These are phyloP conservation scores for Gonatopus flavifemur DNA, from an alignment of 1,140 invertebrate species.

Conservation along the genomic window DNA sequence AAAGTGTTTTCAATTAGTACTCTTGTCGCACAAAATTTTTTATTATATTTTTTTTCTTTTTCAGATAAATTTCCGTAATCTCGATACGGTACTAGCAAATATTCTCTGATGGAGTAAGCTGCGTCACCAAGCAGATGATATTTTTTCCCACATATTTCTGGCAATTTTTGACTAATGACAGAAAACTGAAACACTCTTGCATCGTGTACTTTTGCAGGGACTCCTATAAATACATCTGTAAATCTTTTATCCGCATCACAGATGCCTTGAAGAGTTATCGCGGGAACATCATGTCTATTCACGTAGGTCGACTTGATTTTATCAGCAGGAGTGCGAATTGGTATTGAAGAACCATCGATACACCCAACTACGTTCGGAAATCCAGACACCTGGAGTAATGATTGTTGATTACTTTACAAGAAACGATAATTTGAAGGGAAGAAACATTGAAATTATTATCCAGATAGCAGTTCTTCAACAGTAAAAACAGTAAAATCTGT, in stretches of 20 bases:
- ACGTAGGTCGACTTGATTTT: slow-evolving; percentile 31
- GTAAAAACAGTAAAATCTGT: background rate
- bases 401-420: background rate
- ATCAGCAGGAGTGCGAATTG: slow-evolving; percentile 23
- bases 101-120: background rate
- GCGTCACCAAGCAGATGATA: background rate
- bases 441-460: background rate
- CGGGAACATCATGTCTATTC: slow-evolving; percentile 34
- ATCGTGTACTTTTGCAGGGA: background rate
- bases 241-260: slow-evolving; percentile 22
- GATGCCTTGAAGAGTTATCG: slow-evolving; percentile 39
- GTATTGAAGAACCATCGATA: slow-evolving; percentile 24
- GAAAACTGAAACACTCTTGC: background rate
- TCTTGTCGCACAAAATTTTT: slow-evolving; percentile 24
- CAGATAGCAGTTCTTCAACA: background rate
- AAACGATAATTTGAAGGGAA: background rate
- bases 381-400: slow-evolving; percentile 9
- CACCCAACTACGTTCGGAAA: slow-evolving; percentile 21
- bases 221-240: background rate
- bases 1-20: slow-evolving; percentile 42
- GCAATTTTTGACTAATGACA: background rate
- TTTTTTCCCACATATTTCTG: background rate
- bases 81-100: background rate
- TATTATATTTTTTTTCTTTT: background rate
- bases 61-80: background rate